A percentile compares a stretch with the other conserved stretches of the same genome.
phyloP scores from a whole-genome alignment of 2,113 vertebrate genomes.

The Strix aluco region DNA sequence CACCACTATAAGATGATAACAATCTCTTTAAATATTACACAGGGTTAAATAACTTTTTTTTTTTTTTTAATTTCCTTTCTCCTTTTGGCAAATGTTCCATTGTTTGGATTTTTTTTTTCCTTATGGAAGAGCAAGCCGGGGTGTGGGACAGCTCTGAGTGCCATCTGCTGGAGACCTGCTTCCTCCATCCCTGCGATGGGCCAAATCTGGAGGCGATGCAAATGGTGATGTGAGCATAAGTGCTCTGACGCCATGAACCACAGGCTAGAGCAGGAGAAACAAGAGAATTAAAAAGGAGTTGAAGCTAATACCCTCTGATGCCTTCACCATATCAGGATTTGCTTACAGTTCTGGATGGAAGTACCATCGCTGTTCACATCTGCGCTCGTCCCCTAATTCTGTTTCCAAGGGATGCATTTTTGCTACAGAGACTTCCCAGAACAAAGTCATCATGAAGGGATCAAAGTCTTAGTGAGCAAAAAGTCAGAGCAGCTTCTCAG shows the following conservation, averaged over 20 bases:
- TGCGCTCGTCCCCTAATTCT: background rate
- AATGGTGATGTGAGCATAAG: background rate
- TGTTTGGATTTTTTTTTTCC: conserved; percentile 40
- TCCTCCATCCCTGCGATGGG: background rate
- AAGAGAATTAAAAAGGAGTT: background rate
- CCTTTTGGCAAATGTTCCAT: conserved; percentile 62
- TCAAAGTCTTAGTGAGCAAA: background rate
- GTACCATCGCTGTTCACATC: background rate
- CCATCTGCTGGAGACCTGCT: conserved; percentile 59
- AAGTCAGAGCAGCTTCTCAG: background rate
- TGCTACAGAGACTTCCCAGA: background rate
- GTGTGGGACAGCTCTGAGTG: conserved; percentile 52
- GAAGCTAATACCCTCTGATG: background rate
- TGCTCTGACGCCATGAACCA: background rate
- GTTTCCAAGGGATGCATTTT: background rate
- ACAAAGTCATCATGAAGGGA: background rate
- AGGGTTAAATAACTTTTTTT: conserved; percentile 51
- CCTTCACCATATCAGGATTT: background rate
- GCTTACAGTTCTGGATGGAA: background rate
- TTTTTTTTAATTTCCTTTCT: background rate
- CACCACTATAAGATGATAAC: conserved; percentile 47
- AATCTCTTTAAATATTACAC: conserved; percentile 61
- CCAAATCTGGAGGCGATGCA: background rate
- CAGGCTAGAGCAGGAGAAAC: background rate
- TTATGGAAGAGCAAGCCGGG: background rate